Conservation (phyloP, 2,797 vertebrate species). For the Gymnothorax javanicus region DNA sequence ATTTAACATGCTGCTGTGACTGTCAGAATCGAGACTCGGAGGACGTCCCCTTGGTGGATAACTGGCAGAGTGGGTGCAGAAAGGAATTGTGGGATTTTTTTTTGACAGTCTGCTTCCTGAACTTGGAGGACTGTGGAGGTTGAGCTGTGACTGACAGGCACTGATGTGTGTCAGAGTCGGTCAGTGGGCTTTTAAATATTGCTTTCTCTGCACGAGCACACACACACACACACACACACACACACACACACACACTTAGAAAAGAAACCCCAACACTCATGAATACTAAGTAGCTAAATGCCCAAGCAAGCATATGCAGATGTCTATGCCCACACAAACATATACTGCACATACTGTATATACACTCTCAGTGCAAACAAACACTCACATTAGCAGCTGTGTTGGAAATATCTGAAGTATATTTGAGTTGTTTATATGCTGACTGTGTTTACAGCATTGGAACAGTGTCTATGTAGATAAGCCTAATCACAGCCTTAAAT, state of each 20-base stretch:
- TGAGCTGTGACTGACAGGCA: background rate
- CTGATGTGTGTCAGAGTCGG: background rate
- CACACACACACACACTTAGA: background rate
- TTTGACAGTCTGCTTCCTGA: background rate
- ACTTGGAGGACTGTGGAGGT: background rate
- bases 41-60: background rate
- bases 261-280: too few relatives aligned
- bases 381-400: background rate
- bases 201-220: background rate
- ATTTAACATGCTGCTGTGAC: background rate
- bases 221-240: slow-evolving; percentile 18
- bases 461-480: background rate
- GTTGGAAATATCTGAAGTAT: background rate
- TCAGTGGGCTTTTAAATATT: background rate
- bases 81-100: background rate
- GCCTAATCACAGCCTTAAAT: background rate
- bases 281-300: too few relatives aligned
- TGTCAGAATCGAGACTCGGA: background rate
- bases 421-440: background rate
- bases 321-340: background rate
- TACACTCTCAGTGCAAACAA: too few relatives aligned
- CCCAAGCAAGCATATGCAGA: too few relatives aligned
- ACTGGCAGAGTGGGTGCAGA: background rate
- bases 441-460: background rate
- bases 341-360: background rate